Conservation (phyloP, 2,113 vertebrate species). For the Sylvia atricapilla region DNA sequence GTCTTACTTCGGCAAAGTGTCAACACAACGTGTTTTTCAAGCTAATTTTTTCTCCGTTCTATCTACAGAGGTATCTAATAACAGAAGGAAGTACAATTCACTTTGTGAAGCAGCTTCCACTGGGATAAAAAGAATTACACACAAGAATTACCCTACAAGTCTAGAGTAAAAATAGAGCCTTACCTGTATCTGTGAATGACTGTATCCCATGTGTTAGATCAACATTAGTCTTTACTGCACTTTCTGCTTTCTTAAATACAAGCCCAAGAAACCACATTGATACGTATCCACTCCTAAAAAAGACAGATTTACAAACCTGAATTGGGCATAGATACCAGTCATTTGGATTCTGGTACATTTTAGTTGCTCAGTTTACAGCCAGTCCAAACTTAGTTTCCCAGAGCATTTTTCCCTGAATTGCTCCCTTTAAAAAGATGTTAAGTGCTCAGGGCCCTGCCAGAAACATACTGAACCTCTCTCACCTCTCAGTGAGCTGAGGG, state of each 20-base stretch:
- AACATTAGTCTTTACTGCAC: conserved; percentile 88
- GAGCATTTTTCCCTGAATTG: background rate
- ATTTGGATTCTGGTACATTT: background rate
- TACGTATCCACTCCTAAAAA: conserved; percentile 83
- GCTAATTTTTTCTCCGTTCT: background rate
- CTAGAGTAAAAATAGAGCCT: background rate
- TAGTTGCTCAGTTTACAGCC: background rate
- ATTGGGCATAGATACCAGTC: background rate
- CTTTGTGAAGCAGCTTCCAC: background rate
- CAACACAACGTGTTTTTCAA: background rate
- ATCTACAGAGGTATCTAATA: background rate
- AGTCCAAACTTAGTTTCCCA: background rate
- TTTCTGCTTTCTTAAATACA: conserved; percentile 93
- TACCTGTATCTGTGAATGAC: conserved; percentile 95
- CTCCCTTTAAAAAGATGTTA: background rate
- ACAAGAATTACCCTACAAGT: background rate
- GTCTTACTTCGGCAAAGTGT: background rate
- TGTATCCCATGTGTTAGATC: conserved; percentile 96
- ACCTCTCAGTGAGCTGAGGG: background rate
- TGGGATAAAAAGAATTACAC: background rate
- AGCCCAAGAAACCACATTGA: conserved; percentile 99
- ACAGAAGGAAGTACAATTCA: background rate
- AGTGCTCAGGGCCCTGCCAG: background rate
- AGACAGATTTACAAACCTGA: background rate
- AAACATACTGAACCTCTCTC: background rate